phyloP scores from a whole-genome alignment of 2,888 invertebrate genomes.

The Caenorhabditis uteleia region DNA sequence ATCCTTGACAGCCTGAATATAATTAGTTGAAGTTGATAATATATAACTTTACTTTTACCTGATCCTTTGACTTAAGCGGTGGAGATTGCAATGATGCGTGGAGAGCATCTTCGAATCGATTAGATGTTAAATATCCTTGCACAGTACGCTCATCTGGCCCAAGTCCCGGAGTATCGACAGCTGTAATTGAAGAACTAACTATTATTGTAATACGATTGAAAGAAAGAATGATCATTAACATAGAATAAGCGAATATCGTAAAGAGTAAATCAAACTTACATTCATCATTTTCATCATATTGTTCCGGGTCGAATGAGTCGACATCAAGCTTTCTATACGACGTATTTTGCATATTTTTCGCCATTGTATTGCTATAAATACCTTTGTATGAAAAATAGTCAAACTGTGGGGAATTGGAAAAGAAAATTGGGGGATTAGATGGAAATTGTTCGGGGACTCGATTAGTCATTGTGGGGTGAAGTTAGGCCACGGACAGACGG shows the following conservation, averaged over 20 bases:
- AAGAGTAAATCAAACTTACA: constrained; percentile 29
- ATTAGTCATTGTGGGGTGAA: no score
- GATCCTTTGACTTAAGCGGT: constrained; percentile 60
- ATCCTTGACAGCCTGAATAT: constrained; percentile 50
- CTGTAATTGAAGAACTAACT: constrained; percentile 11
- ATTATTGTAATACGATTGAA: neutral
- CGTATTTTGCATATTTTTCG: constrained; percentile 62
- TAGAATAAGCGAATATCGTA: no score
- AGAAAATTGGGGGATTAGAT: neutral
- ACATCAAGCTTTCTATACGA: constrained; percentile 65
- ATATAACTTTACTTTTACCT: no score
- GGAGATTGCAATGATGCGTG: constrained; percentile 56
- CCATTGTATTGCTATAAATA: constrained; percentile 37
- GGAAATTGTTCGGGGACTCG: no score
- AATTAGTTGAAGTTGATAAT: neutral
- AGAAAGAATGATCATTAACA: neutral
- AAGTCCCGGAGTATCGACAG: constrained; percentile 42
- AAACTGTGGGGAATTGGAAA: neutral
- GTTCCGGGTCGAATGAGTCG: constrained; percentile 62
- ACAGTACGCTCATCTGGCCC: constrained; percentile 51
- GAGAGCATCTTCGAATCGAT: constrained; percentile 58
- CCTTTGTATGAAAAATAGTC: neutral
- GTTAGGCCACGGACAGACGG: no score
- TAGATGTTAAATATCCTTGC: constrained; percentile 38
- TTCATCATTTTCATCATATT: constrained; percentile 60